These are phyloP conservation scores for Hyperoplus lanceolatus DNA, from an alignment of 2,797 vertebrate species.

Conservation along the genomic window DNA sequence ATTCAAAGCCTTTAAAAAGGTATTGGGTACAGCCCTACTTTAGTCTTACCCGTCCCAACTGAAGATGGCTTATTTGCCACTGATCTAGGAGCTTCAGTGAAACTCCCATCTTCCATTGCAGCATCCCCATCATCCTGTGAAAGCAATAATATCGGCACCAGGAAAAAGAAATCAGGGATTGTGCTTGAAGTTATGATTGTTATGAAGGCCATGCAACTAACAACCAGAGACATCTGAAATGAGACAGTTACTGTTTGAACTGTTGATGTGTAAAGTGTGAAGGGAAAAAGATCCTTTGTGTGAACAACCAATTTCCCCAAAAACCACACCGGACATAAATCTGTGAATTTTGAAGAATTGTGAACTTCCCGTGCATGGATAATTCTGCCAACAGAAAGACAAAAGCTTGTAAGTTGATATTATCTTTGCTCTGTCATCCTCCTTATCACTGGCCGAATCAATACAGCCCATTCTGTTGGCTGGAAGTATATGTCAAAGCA, in stretches of 20 bases:
- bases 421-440: background rate
- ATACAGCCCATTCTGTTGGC: background rate
- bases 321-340: constrained; percentile 18
- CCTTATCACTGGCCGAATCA: background rate
- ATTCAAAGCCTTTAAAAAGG: background rate
- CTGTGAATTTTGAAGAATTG: background rate
- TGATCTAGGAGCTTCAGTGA: constrained; percentile 48
- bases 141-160: background rate
- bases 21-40: too few species aligned
- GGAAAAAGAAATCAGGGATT: background rate
- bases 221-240: background rate
- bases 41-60: constrained; percentile 53
- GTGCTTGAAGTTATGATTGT: background rate
- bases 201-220: background rate
- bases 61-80: constrained; percentile 16
- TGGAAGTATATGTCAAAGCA: constrained; percentile 10
- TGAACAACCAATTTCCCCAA: background rate
- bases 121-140: constrained; percentile 63
- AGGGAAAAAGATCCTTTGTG: background rate
- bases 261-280: background rate
- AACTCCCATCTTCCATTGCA: constrained; percentile 71
- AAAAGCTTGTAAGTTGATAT: background rate
- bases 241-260: background rate
- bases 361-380: background rate
- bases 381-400: background rate